A percentile compares a stretch with the other conserved stretches of the same genome.
phyloP scores from a whole-genome alignment of 2,113 vertebrate genomes.

The Ciconia maguari region DNA sequence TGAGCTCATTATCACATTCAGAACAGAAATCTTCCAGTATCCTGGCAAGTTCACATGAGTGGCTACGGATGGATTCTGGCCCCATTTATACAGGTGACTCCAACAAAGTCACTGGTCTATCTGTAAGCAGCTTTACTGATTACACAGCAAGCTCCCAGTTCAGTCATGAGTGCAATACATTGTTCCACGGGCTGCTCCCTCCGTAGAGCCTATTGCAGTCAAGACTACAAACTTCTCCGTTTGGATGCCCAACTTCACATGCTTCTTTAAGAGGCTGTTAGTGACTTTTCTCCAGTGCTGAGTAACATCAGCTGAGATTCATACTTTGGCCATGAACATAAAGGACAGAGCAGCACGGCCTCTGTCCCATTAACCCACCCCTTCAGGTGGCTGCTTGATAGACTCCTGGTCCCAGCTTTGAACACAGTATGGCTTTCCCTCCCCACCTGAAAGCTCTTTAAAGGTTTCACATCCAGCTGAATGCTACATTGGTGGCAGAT shows the following conservation, averaged over 20 bases:
- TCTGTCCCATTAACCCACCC: not conserved
- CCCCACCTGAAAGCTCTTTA: not conserved
- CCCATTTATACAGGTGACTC: not conserved
- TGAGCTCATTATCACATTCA: not conserved
- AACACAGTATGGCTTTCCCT: not conserved
- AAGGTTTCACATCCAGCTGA: not conserved
- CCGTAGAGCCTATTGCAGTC: not conserved
- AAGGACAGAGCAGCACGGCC: not conserved
- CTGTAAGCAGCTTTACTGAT: not conserved
- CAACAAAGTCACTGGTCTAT: not conserved
- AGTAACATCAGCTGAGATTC: not conserved
- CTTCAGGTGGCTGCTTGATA: not conserved
- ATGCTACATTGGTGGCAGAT: not conserved
- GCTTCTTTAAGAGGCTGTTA: not conserved
- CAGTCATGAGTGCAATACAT: rapidly evolving
- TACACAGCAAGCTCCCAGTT: not conserved
- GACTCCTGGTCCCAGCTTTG: not conserved
- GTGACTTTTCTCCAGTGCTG: not conserved
- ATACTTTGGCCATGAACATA: not conserved
- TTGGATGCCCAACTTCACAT: not conserved
- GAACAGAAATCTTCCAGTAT: not conserved
- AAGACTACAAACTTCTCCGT: not conserved
- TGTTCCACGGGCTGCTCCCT: not conserved
- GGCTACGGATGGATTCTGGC: not conserved
- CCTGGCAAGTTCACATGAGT: not conserved